A percentile compares a stretch with the other conserved stretches of the same genome.
These are phyloP conservation scores for Gastracanthus pulcherrimus DNA, from an alignment of 2,888 invertebrate genomes.

Conservation along the genomic window DNA sequence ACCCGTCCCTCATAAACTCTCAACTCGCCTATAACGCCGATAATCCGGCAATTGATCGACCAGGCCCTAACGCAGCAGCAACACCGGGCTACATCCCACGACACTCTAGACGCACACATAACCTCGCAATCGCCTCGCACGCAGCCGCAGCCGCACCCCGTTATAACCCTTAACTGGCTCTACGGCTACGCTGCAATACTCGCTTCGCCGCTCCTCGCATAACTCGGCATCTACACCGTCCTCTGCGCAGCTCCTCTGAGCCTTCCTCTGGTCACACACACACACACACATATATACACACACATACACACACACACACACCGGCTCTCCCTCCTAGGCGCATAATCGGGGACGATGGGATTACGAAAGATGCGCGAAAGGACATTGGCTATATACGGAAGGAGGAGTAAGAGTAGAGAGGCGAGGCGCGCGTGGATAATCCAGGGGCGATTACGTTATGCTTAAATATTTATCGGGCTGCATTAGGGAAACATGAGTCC, in stretches of 20 bases:
- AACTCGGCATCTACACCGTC: slow-evolving; percentile 39
- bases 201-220: not conserved
- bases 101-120: not conserved
- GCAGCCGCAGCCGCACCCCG: not conserved
- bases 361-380: slow-evolving; percentile 71
- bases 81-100: not conserved
- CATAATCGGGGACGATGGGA: slow-evolving; percentile 59
- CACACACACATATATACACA: too few relatives aligned
- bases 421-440: slow-evolving; percentile 67
- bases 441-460: slow-evolving; percentile 74
- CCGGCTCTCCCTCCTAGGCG: not conserved
- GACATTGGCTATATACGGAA: slow-evolving; percentile 58
- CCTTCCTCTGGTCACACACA: too few relatives aligned
- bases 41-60: slow-evolving; percentile 33
- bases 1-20: not conserved
- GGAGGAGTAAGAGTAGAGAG: slow-evolving; percentile 37
- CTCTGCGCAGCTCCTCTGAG: too few relatives aligned
- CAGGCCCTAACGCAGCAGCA: not conserved
- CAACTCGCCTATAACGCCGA: not conserved
- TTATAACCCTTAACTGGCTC: slow-evolving; percentile 37
- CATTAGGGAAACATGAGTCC: slow-evolving; percentile 64
- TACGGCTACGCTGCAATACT: not conserved
- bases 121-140: slow-evolving; percentile 5
- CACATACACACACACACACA: too few relatives aligned
- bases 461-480: slow-evolving; percentile 76